Conservation (phyloP, 2,888 invertebrate genomes). For the Litoditis marina region DNA sequence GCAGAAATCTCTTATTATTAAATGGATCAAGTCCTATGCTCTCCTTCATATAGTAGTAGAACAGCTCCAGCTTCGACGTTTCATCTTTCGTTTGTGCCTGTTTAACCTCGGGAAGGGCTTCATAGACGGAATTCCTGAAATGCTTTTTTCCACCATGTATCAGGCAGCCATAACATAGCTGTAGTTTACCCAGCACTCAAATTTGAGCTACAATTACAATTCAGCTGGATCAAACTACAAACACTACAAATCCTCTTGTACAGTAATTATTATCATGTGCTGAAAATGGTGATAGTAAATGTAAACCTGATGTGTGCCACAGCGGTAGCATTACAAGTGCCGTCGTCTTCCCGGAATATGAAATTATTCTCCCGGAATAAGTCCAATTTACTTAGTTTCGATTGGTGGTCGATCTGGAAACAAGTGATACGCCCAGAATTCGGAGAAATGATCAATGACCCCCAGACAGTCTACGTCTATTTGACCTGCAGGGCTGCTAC, state of each 20-base stretch:
- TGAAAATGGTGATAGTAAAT: background rate
- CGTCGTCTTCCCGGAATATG: conserved; percentile 29
- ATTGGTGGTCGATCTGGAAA: conserved; percentile 21
- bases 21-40: conserved; percentile 37
- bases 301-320: conserved; percentile 27
- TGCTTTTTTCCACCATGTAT: no score
- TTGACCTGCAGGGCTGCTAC: no score
- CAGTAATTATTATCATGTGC: background rate
- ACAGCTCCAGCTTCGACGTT: conserved; percentile 2
- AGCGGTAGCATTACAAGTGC: conserved; percentile 25
- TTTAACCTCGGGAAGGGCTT: conserved; percentile 14
- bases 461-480: no score
- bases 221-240: background rate
- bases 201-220: no score
- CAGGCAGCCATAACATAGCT: no score
- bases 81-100: conserved; percentile 2
- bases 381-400: conserved; percentile 30
- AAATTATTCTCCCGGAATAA: conserved; percentile 30
- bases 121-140: conserved; percentile 17
- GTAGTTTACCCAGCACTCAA: no score
- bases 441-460: no score
- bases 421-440: no score
- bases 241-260: background rate
- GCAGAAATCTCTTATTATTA: conserved; percentile 33
- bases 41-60: conserved; percentile 22